A percentile compares a stretch with the other conserved stretches of the same genome.
These are phyloP conservation scores for Sebastes diaconus DNA, from an alignment of 2,797 vertebrate species.

Conservation along the genomic window DNA sequence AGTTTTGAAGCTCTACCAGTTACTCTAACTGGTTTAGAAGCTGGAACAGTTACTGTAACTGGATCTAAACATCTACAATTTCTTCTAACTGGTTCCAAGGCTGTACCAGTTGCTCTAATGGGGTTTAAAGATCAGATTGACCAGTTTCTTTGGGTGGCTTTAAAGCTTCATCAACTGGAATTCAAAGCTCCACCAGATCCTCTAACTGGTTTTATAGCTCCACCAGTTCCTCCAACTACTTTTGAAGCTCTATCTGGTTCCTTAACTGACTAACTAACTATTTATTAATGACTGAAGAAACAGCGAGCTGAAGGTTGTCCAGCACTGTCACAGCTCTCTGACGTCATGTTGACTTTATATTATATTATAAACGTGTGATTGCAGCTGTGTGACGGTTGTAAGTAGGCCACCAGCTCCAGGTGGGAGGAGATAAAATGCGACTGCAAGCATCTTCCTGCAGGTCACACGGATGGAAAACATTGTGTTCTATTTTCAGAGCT, in stretches of 20 bases:
- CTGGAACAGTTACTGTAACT: background rate
- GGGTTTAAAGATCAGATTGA: too few relatives aligned
- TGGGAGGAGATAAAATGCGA: slow-evolving; percentile 41
- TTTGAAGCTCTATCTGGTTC: too few relatives aligned
- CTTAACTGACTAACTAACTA: too few relatives aligned
- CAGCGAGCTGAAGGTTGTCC: background rate
- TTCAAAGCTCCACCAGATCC: too few relatives aligned
- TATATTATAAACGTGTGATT: background rate
- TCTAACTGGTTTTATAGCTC: too few relatives aligned
- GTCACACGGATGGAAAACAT: background rate
- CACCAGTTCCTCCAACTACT: too few relatives aligned
- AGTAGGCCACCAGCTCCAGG: slow-evolving; percentile 52
- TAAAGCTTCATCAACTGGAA: too few relatives aligned
- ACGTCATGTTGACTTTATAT: too few relatives aligned
- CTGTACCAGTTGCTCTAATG: too few relatives aligned
- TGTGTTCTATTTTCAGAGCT: slow-evolving; percentile 37
- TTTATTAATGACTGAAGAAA: background rate
- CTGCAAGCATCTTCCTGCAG: slow-evolving; percentile 32
- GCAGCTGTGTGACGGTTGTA: background rate
- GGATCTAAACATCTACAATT: background rate
- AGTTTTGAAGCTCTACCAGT: background rate
- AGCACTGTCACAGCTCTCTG: background rate
- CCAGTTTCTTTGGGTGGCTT: too few relatives aligned
- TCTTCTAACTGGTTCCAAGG: too few relatives aligned
- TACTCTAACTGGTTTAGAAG: background rate